These are phyloP conservation scores for Lepilemur ruficaudatus DNA, from an alignment of 2,797 vertebrate species.

Conservation along the genomic window DNA sequence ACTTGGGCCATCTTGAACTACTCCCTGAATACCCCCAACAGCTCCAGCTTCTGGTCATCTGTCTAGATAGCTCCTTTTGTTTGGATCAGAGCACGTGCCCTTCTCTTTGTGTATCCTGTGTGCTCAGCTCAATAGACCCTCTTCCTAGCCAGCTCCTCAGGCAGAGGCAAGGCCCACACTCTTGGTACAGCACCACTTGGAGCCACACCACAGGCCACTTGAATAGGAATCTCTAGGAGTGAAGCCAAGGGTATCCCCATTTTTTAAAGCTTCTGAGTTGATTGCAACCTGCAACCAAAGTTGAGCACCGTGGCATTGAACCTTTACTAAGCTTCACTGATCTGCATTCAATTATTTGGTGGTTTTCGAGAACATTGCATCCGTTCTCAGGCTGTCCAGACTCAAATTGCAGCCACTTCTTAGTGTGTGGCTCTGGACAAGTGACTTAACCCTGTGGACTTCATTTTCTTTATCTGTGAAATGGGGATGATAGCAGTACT, in stretches of 20 bases:
- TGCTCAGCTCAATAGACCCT: background rate
- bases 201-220: background rate
- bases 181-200: background rate
- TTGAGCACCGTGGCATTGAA: background rate
- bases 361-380: background rate
- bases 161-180: background rate
- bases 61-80: background rate
- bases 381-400: background rate
- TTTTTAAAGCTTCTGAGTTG: background rate
- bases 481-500: background rate
- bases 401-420: background rate
- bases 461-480: conserved; percentile 19
- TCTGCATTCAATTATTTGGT: background rate
- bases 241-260: background rate
- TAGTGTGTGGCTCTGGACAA: background rate
- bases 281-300: background rate
- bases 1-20: background rate
- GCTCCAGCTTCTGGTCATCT: background rate
- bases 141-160: background rate
- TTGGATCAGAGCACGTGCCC: background rate
- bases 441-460: background rate
- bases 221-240: background rate
- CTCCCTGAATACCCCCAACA: background rate
- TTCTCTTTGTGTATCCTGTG: background rate
- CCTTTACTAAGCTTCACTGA: background rate